Percentiles rank a stretch among this genome's conserved stretches.
Conservation (phyloP, 2,888 invertebrate genomes). For the Apamea crenata region DNA sequence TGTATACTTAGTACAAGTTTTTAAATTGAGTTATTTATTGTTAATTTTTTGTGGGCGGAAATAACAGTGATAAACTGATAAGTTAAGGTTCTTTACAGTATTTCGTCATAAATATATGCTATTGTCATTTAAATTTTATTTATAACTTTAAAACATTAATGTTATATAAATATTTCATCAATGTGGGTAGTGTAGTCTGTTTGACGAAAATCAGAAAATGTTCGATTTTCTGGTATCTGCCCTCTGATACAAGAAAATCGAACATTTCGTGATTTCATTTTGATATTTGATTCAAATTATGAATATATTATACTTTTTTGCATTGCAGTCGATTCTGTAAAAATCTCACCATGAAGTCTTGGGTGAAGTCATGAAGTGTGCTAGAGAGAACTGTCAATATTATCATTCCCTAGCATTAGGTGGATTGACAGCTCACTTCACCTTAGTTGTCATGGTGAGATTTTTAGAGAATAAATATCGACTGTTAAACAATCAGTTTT, state of each 20-base stretch:
- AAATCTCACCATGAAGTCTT: background rate
- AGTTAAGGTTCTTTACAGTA: constrained; percentile 36
- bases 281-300: background rate
- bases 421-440: background rate
- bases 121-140: background rate
- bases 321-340: background rate
- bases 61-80: constrained; percentile 50
- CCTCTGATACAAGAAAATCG: background rate
- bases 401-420: background rate
- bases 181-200: background rate
- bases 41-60: constrained; percentile 14
- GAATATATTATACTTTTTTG: background rate
- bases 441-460: too few species aligned
- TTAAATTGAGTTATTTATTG: background rate
- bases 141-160: background rate
- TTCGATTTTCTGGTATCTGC: background rate
- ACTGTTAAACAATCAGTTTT: constrained; percentile 30
- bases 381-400: background rate
- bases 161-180: background rate
- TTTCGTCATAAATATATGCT: constrained; percentile 2
- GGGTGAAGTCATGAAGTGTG: background rate
- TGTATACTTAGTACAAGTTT: background rate
- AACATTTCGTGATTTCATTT: background rate
- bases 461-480: too few species aligned
- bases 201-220: too few species aligned